A percentile compares a stretch with the other conserved stretches of the same genome.
These are phyloP conservation scores for Macaria liturata DNA, from an alignment of 2,888 invertebrate genomes.

Conservation along the genomic window DNA sequence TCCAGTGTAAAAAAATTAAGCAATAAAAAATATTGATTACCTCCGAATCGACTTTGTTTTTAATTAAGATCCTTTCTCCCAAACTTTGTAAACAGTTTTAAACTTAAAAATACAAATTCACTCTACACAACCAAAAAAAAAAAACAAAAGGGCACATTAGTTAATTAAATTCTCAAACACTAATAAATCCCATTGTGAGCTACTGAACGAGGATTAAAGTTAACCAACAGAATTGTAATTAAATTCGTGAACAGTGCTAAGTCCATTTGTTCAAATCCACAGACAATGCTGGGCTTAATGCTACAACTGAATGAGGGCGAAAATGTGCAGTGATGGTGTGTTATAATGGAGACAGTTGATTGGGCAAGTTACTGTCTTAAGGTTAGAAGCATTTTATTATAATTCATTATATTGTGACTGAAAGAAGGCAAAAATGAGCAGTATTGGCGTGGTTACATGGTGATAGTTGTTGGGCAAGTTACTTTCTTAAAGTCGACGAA, in stretches of 20 bases:
- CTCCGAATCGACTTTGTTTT: too few relatives aligned
- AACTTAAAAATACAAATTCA: too few relatives aligned
- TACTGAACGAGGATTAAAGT: slow-evolving; percentile 18
- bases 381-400: too few relatives aligned
- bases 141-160: not conserved
- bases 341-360: slow-evolving; percentile 6
- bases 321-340: slow-evolving; percentile 12
- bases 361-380: not conserved
- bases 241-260: slow-evolving; percentile 34
- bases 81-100: too few relatives aligned
- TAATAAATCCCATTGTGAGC: slow-evolving; percentile 6
- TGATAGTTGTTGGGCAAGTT: not conserved
- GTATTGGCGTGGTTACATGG: slow-evolving; percentile 1
- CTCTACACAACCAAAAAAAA: not conserved
- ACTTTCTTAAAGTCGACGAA: too few relatives aligned
- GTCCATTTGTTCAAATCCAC: slow-evolving; percentile 34
- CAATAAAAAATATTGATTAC: too few relatives aligned
- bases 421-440: slow-evolving; percentile 17
- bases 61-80: too few relatives aligned
- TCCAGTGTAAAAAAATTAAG: too few relatives aligned
- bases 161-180: not conserved
- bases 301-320: slow-evolving; percentile 9
- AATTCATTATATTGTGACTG: too few relatives aligned
- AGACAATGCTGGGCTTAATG: slow-evolving; percentile 33
- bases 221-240: slow-evolving; percentile 32